Evolutionary conservation across 2,888 invertebrate genomes (phyloP), one percentile per base, ranked within the genome.

Genomic region (Ichneumoninae sp.): DNA sequence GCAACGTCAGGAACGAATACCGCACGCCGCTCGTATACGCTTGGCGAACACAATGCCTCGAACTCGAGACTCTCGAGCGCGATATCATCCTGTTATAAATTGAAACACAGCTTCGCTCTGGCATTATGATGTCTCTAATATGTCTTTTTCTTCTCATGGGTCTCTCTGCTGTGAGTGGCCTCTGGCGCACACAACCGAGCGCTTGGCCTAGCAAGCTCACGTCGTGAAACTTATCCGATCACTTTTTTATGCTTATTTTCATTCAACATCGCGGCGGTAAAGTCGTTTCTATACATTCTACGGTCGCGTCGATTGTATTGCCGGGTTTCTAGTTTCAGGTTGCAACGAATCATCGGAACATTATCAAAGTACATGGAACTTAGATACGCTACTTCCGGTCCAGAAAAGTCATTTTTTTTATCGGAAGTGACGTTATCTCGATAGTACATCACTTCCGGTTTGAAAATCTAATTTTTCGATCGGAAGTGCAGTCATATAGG

Each of bases 111-210:
- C 91, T 91, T 92, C 91, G 90, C 86, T 88, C 91, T 92, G 93
- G 93, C 93, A 92, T 93, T 93, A 93, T 93, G 93, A 93, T 93
- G 93, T 92, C 92, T 93, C 93, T 93, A 93, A 93, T 93, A 93
- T 93, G 93, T 93, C 93, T 93, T 93, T 93, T 92, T 92, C 92
- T 89, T 88, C 88, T 85, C 87, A 73, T 81, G 50, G 65, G 26
- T 26, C 63, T 66, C 66, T 54, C 52, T 40, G 36, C 76, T 16
- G 65, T 36, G 75, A 75, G 85, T 78, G 78, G 85, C 86, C 83
- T 87, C 88, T 54, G n/a, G 76, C 10, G 50, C 54, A 50, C 52
- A 40, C 66, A 77, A 52, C 75, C 30, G 6, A 63, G 60, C 40
- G 13, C 44, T 36, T 50, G 26, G 71, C 60, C 79, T 44, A 47